Evolutionary conservation across 1,140 invertebrate genomes (phyloP).

Genomic region (Plectrocnemia conspersa): DNA sequence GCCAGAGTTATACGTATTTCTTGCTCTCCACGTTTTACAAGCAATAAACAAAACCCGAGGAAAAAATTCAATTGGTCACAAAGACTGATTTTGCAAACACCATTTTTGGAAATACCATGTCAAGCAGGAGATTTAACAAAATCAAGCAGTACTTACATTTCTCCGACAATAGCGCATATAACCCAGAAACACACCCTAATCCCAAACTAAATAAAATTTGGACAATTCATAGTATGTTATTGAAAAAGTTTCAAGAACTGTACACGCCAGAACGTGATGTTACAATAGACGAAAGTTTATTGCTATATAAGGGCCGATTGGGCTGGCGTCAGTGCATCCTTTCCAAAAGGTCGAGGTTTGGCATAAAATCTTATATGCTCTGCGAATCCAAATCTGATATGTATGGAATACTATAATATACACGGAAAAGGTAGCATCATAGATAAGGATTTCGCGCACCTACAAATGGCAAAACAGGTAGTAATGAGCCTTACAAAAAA

Average conservation of each 20-base stretch:
- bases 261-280: not conserved
- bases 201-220: slow-evolving; percentile 11
- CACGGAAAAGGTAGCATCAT: slow-evolving; percentile 5
- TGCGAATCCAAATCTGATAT: slow-evolving; percentile 7
- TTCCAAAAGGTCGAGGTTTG: not conserved
- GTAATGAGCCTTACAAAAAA: not conserved
- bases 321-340: slow-evolving; percentile 2
- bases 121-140: not conserved
- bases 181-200: slow-evolving; percentile 5
- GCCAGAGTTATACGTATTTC: not conserved
- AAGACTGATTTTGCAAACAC: not conserved
- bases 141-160: slow-evolving; percentile 12
- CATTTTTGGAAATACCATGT: slow-evolving; percentile 9
- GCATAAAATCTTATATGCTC: slow-evolving; percentile 1
- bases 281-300: slow-evolving; percentile 11
- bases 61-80: slow-evolving; percentile 3
- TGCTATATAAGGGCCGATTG: slow-evolving; percentile 5
- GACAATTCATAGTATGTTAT: not conserved
- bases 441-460: not conserved
- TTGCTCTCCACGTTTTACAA: not conserved
- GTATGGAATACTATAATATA: slow-evolving; percentile 2
- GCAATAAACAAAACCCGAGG: not conserved
- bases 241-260: not conserved
- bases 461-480: not conserved
- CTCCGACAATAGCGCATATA: slow-evolving; percentile 1